Percentiles rank a stretch among this genome's conserved stretches.
phyloP scores from a whole-genome alignment of 2,113 vertebrate genomes.

The Lophochroa leadbeateri region DNA sequence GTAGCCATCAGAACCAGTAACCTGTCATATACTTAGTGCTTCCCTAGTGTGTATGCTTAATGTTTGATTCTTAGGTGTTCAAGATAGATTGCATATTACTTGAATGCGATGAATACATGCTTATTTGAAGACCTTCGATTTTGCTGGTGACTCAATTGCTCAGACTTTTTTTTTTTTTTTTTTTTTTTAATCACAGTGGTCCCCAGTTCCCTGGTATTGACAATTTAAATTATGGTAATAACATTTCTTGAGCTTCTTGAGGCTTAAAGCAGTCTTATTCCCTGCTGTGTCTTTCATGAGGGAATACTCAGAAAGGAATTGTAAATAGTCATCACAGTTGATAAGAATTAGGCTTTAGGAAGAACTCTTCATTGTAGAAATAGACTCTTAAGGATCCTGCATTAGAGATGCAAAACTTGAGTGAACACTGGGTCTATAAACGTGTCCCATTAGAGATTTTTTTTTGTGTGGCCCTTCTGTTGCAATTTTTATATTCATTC shows the following conservation, averaged over 20 bases:
- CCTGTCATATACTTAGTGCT: not conserved
- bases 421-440: not conserved
- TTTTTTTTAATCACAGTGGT: not conserved
- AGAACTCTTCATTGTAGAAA: not conserved
- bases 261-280: not conserved
- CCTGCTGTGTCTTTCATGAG: not conserved
- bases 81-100: not conserved
- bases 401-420: not conserved
- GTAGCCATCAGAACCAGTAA: not conserved
- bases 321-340: not conserved
- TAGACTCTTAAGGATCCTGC: not conserved
- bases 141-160: not conserved
- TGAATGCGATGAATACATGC: not conserved
- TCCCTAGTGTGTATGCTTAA: not conserved
- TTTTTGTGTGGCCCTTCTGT: not conserved
- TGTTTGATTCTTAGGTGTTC: not conserved
- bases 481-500: not conserved
- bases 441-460: not conserved
- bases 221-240: not conserved
- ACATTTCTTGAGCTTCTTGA: not conserved
- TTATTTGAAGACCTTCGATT: not conserved
- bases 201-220: not conserved
- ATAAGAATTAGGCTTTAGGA: constrained; percentile 2
- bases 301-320: not conserved
- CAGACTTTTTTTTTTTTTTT: not conserved